phyloP scores from a whole-genome alignment of 2,113 vertebrate genomes.

The Rhabdornis inornatus region DNA sequence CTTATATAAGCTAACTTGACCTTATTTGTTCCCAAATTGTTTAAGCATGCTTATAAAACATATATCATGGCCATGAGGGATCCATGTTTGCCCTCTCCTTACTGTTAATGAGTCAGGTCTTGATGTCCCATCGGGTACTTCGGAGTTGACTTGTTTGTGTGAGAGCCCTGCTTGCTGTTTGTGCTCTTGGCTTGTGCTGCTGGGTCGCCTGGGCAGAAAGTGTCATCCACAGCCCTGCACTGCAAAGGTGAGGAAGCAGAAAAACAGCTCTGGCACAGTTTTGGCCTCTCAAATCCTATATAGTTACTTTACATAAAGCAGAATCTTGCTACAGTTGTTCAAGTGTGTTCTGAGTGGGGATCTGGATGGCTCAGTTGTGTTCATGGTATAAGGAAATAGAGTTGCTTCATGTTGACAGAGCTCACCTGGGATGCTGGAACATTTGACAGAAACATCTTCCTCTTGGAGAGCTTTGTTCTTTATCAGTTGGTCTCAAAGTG shows the following conservation, averaged over 20 bases:
- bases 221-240: background rate
- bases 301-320: background rate
- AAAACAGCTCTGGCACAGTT: background rate
- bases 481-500: background rate
- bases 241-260: background rate
- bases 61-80: background rate
- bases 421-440: background rate
- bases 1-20: constrained; percentile 53
- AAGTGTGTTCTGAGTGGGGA: background rate
- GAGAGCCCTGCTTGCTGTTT: background rate
- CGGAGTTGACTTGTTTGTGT: background rate
- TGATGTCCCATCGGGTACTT: rapidly evolving
- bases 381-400: background rate
- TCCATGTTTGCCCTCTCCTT: background rate
- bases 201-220: background rate
- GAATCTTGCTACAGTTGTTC: background rate
- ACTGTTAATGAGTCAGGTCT: background rate
- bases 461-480: background rate
- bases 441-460: background rate
- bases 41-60: constrained; percentile 16
- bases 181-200: background rate
- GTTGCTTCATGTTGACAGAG: background rate
- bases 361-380: background rate
- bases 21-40: constrained; percentile 28
- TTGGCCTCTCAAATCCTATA: background rate